A percentile compares a stretch with the other conserved stretches of the same genome.
Conservation (phyloP, 92 coral and sea anemone species). For the Paragorgia papillata region DNA sequence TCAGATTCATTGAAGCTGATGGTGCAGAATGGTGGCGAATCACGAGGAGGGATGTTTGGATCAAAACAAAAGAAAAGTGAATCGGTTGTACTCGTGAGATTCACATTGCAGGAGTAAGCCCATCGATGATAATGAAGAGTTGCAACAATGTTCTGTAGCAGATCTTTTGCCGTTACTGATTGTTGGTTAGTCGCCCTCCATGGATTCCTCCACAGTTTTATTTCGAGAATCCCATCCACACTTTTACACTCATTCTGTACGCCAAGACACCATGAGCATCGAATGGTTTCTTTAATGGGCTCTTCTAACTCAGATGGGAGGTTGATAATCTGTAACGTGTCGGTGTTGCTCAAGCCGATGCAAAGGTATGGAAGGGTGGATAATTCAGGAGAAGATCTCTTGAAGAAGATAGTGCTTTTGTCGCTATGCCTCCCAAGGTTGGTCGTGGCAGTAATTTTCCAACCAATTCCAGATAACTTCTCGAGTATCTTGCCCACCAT, state of each 20-base stretch:
- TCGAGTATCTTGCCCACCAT: slow-evolving; percentile 60
- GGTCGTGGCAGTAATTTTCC: slow-evolving; percentile 49
- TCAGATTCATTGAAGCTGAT: slow-evolving; percentile 55
- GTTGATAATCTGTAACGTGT: slow-evolving; percentile 59
- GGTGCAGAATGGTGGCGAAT: slow-evolving; percentile 29
- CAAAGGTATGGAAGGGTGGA: slow-evolving; percentile 50
- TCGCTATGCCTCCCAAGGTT: slow-evolving; percentile 45
- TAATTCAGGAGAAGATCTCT: slow-evolving; percentile 33
- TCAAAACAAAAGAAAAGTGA: slow-evolving; percentile 59
- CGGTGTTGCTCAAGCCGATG: slow-evolving; percentile 63
- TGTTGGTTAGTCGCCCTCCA: slow-evolving; percentile 57
- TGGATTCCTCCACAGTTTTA: slow-evolving; percentile 56
- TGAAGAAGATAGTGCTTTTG: slow-evolving; percentile 53
- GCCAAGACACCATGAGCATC: slow-evolving; percentile 52
- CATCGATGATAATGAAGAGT: slow-evolving; percentile 49
- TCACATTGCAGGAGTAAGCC: slow-evolving; percentile 51
- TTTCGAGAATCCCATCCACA: slow-evolving; percentile 33
- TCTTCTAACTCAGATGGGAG: slow-evolving; percentile 50
- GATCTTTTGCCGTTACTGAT: slow-evolving; percentile 46
- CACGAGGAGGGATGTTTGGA: slow-evolving; percentile 38
- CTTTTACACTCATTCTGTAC: slow-evolving; percentile 51
- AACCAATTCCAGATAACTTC: slow-evolving; percentile 51
- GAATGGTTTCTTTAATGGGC: slow-evolving; percentile 46
- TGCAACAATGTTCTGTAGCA: slow-evolving; percentile 50
- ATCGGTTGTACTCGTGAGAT: slow-evolving; percentile 48